Evolutionary conservation across 2,797 vertebrate species (phyloP), one percentile per base, ranked within the genome.

Genomic region (Lepidocolaptes lacrymiger): DNA sequence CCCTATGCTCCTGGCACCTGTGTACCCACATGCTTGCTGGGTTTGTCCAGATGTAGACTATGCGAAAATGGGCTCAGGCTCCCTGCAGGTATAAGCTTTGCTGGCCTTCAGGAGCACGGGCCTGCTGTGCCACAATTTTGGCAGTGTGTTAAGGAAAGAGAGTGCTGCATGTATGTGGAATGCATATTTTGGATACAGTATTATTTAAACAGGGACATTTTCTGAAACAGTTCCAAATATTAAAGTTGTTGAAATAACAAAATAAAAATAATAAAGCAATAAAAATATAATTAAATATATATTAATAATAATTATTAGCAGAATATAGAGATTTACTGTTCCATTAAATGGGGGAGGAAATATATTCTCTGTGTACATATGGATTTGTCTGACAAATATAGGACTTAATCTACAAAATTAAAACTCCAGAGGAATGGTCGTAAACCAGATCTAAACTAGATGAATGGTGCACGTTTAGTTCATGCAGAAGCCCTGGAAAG

Each of bases 181-280:
- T 1, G 0, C 0, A 0, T 61, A 4, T 49, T 83, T 71, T 21
- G 16, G 14, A 8, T 61, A 74, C 12, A 6, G 6, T 77, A 34
- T 46, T 89, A 26, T 39, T 80, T 80, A 75, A 83, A 58, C 12
- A 48, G 30, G 7, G 2, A 36, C 34, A 26, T 64, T 75, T 86
- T 75, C 16, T 34, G 34, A 67, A 80, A 30, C 0, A 28, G 36
- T n/a, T 12, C 2, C 19, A 88, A 72, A 54, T 73, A 28, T 17
- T 73, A 12, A 73, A 54, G 14, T 39, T 37, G 3, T 71, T 64
- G 15, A 39, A 77, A 72, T 46, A n/a, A 23, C n/a, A 36, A 21
- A 14, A 67, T 22, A 43, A 63, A 44, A 30, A 17, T 30, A 66
- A 23, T 30, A 49, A 36, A 58, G 23, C 18, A 39, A 55, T 30